phyloP scores from a whole-genome alignment of 2,888 invertebrate genomes.

The Eucriotettix oculatus region DNA sequence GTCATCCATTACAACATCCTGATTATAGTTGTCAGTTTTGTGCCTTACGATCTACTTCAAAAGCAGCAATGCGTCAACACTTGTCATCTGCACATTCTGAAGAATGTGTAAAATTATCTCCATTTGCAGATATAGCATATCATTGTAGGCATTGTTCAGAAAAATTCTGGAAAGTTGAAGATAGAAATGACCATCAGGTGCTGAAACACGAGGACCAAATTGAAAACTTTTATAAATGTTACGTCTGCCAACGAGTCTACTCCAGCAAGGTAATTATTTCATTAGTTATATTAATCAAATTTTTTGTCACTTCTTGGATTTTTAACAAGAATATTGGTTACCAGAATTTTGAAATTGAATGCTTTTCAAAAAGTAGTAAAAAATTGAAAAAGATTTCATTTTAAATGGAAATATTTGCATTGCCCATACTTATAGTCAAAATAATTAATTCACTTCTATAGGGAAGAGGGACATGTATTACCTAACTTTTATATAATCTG shows the following conservation, averaged over 20 bases:
- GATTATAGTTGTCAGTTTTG: constrained; percentile 12
- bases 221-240: constrained; percentile 10
- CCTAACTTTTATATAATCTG: too few species aligned
- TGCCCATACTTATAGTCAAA: too few species aligned
- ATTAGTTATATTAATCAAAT: too few species aligned
- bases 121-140: constrained; percentile 32
- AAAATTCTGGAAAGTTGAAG: constrained; percentile 34
- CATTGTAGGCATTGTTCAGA: constrained; percentile 32
- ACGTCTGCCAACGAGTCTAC: constrained; percentile 8
- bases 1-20: not conserved
- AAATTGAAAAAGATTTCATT: too few species aligned
- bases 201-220: constrained; percentile 8
- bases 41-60: constrained; percentile 19
- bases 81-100: constrained; percentile 9
- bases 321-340: too few species aligned
- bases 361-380: too few species aligned
- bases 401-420: too few species aligned
- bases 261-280: constrained; percentile 9
- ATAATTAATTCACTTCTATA: too few species aligned
- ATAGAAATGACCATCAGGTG: constrained; percentile 26
- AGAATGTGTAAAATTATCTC: constrained; percentile 18
- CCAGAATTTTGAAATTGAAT: too few species aligned
- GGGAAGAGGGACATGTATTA: too few species aligned
- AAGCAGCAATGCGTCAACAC: constrained; percentile 25
- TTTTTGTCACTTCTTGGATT: too few species aligned